Evolutionary conservation across 2,888 invertebrate genomes (phyloP).

Genomic region (Galerucella pusilla): DNA sequence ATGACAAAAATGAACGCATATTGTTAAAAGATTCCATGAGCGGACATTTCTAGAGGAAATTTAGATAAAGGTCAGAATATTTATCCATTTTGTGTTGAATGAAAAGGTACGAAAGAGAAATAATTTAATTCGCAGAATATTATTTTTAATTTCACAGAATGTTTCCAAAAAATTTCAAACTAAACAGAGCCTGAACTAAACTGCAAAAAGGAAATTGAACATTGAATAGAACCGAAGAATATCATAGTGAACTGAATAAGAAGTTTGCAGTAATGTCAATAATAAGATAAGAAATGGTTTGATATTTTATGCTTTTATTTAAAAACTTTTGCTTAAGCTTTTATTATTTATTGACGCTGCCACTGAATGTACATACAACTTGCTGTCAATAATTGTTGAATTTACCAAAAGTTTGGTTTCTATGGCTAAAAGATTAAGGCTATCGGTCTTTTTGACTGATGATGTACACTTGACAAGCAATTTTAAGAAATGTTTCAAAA

Average conservation of each 20-base stretch:
- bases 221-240: no score
- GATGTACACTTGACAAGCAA: conserved; percentile 39
- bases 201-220: no score
- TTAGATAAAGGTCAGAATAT: no score
- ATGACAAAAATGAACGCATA: neutral
- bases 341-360: neutral
- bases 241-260: no score
- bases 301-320: neutral
- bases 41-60: neutral
- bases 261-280: no score
- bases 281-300: no score
- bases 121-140: no score
- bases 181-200: no score
- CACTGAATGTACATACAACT: neutral
- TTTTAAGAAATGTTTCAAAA: conserved; percentile 30
- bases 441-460: conserved; percentile 44
- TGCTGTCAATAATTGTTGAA: conserved; percentile 31
- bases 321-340: neutral
- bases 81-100: no score
- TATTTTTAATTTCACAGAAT: no score
- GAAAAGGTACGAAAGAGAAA: no score
- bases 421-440: conserved; percentile 43
- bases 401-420: conserved; percentile 36
- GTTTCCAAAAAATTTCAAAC: no score
- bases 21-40: neutral